Evolutionary conservation across 2,888 invertebrate species (phyloP), one percentile per base, ranked within the genome.

Genomic region (Athripsodes cinereus): DNA sequence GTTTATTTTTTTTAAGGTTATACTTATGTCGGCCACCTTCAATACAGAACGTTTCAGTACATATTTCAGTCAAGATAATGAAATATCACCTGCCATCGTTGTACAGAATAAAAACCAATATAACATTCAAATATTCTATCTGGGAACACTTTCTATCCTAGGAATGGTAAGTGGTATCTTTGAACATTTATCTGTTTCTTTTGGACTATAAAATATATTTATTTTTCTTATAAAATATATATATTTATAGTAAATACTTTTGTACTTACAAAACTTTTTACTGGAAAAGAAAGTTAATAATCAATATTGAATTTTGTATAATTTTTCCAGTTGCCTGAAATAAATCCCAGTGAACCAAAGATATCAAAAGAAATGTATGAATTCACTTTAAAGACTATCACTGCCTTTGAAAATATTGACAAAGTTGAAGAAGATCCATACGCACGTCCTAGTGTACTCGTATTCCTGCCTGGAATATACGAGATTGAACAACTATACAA

Each of bases 11-110:
- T 67, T 73, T 46, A 67, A 83, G 82, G 72, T 91, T 0, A 81
- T 97, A 53, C 76, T 97, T 2, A 97, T 97, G 96, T 96, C 96
- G 0, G 97, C 97, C 0, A 96, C 97, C 1, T 87, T 96, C 66
- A 84, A 94, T 68, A 81, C 86, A 0, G 72, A 81, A 2, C 79
- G 81, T 62, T 92, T 92, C 74, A 80, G 85, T 0, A 70, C 83
- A 22, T 93, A 93, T 67, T 91, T 79, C 66, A 64, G 65, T 51
- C 68, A 13, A 13, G 40, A 40, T 16, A 16, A 40, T 40, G 2
- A 3, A 3, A 5, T 13, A 16, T 3, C 40, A 3, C 40, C 40
- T 8, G 16, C 40, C 8, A 40, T 40, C 13, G 16, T 16, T n/a
- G 40, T 40, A 16, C n/a, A 40, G 2, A 40, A 5, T 40, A 16